A percentile compares a stretch with the other conserved stretches of the same genome.
Conservation (phyloP, 2,113 vertebrate species). For the Trematomus loennbergii region DNA sequence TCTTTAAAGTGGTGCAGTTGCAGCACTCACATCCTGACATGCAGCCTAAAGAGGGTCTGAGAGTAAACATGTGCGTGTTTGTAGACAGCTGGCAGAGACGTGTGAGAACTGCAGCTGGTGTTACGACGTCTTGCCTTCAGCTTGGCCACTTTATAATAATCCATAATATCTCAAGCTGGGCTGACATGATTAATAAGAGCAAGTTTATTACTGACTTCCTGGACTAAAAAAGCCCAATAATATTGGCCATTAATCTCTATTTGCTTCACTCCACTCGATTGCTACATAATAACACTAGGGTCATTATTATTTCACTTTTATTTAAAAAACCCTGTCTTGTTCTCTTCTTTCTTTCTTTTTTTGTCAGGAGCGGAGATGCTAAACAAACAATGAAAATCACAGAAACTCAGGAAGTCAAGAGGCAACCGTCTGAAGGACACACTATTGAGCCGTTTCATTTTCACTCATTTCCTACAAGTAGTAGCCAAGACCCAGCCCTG, state of each 20-base stretch:
- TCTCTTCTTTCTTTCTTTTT: neutral
- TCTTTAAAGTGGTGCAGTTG: neutral
- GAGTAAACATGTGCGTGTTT: slow-evolving; percentile 54
- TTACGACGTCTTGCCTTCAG: slow-evolving; percentile 44
- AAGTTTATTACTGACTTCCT: slow-evolving; percentile 13
- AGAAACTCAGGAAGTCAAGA: neutral
- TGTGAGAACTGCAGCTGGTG: slow-evolving; percentile 39
- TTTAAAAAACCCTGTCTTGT: neutral
- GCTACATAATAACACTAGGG: neutral
- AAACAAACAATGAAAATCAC: neutral
- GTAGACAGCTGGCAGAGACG: slow-evolving; percentile 36
- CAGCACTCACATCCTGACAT: slow-evolving; percentile 8
- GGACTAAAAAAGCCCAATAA: slow-evolving; percentile 3
- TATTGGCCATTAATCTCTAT: slow-evolving; percentile 1
- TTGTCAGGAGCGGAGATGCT: slow-evolving; percentile 11
- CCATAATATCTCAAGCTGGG: slow-evolving; percentile 4
- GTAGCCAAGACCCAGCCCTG: neutral
- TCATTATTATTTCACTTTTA: slow-evolving; percentile 6
- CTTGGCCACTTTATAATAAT: slow-evolving; percentile 50
- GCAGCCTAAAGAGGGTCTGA: slow-evolving; percentile 20
- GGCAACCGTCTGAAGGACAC: neutral
- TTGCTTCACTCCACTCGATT: slow-evolving; percentile 5
- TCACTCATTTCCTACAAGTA: neutral
- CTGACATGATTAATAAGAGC: slow-evolving; percentile 17
- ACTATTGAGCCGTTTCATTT: neutral